These are phyloP conservation scores for Nycticebus coucang DNA, from an alignment of 2,113 vertebrate genomes.

Conservation along the genomic window DNA sequence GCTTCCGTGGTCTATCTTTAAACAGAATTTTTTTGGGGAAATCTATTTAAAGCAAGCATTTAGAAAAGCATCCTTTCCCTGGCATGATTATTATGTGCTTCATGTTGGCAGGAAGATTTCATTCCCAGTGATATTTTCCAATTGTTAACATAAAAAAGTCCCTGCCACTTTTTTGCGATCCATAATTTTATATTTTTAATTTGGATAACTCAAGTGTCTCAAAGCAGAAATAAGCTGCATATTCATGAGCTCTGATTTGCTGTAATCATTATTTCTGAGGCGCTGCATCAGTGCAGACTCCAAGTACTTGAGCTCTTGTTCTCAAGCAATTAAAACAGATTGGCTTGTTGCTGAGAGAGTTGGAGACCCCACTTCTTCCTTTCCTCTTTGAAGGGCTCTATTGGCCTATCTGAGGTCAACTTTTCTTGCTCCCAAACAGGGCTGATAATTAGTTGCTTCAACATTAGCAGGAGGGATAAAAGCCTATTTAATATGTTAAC, in stretches of 20 bases:
- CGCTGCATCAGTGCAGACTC: slow-evolving; percentile 80
- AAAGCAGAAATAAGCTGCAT: slow-evolving; percentile 83
- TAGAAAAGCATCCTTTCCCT: slow-evolving; percentile 76
- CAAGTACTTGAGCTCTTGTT: slow-evolving; percentile 75
- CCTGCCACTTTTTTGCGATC: slow-evolving; percentile 75
- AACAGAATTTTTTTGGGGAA: slow-evolving; percentile 61
- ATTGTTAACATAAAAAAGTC: slow-evolving; percentile 77
- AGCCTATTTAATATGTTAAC: slow-evolving; percentile 52
- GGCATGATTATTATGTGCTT: slow-evolving; percentile 80
- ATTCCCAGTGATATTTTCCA: slow-evolving; percentile 82
- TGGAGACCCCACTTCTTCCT: slow-evolving; percentile 31
- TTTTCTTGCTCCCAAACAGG: slow-evolving; percentile 9
- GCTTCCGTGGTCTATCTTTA: slow-evolving; percentile 78
- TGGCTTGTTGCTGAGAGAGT: slow-evolving; percentile 64
- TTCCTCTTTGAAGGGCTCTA: slow-evolving; percentile 46
- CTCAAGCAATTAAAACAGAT: slow-evolving; percentile 77
- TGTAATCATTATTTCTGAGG: slow-evolving; percentile 83
- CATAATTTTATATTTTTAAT: slow-evolving; percentile 85
- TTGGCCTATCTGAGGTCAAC: slow-evolving; percentile 37
- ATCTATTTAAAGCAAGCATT: slow-evolving; percentile 80
- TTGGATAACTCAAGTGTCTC: slow-evolving; percentile 84
- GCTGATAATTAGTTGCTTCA: slow-evolving; percentile 60
- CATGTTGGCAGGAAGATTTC: slow-evolving; percentile 81
- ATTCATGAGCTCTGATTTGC: slow-evolving; percentile 85
- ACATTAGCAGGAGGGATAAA: slow-evolving; percentile 54